Base-by-base conservation (phyloP, 1,140 invertebrate genomes). In the Drosophila micromelanica region DNA sequence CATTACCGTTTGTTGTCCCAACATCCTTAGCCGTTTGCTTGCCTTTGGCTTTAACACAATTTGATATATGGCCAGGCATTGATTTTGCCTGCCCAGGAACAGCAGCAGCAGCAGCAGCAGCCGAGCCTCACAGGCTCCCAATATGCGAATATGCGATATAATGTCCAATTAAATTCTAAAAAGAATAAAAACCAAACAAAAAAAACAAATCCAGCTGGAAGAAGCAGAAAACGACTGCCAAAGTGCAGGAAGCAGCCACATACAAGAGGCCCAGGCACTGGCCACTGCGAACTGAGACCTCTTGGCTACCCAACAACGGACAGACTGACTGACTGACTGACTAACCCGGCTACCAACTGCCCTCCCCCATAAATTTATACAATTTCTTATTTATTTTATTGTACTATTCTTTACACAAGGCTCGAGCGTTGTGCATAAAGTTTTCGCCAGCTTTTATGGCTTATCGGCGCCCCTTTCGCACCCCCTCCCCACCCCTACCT, bases 331-430 rank as follows among this genome's bases (percentile, higher is more conserved):
- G 43, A 12, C 30, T 37, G 11, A 35, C 2, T 13, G 32, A 17
- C 45, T 32, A 49, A 57, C 40, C 38, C 5, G 23, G 27, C 51
- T 38, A 35, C 35, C 54, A 42, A 65, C 13, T 72, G 69, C 69
- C 65, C 68, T 17, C 63, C 70, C 60, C 71, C 73, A 85, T 85
- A 85, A 85, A 85, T 85, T 85, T 85, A 85, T 85, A 85, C 80
- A 77, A 80, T 76, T 86, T 84, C 67, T 77, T 85, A 85, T 85
- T 80, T 85, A 85, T 85, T 85, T 85, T 85, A 85, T 85, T 85
- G 81, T 85, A 74, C 71, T 57, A 55, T 64, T 52, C 45, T 56
- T 46, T 55, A 49, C 67, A 80, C 70, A 80, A 76, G 79, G 52
- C 76, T 77, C 70, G 57, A 76, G 61, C 76, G 73, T 49, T 72